Conservation (phyloP, 2,797 vertebrate species). For the Cyprinella venusta region DNA sequence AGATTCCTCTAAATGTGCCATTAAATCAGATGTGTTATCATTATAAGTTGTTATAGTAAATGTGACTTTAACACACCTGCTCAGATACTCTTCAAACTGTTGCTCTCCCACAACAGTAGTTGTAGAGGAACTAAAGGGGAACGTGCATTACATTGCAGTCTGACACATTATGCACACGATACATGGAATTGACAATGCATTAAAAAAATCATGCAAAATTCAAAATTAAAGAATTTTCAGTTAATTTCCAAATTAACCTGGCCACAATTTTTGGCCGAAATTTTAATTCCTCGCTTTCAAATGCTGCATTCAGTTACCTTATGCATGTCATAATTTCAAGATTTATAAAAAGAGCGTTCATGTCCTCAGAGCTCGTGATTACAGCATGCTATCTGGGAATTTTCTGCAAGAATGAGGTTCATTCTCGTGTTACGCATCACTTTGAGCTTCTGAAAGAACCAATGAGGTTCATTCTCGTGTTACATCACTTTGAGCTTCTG, state of each 20-base stretch:
- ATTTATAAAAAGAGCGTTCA: too few relatives aligned
- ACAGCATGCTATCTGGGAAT: not conserved
- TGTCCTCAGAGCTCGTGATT: not conserved
- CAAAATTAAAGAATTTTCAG: not conserved
- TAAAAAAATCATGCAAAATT: not conserved
- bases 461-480: too few relatives aligned
- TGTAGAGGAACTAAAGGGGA: not conserved
- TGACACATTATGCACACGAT: not conserved
- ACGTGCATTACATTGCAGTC: not conserved
- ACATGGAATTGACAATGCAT: not conserved
- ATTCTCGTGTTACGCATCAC: too few relatives aligned
- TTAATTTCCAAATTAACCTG: not conserved
- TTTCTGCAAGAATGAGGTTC: not conserved
- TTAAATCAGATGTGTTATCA: not conserved
- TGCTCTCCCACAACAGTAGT: not conserved
- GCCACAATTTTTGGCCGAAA: not conserved
- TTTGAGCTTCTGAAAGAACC: too few relatives aligned
- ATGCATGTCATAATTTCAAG: not conserved
- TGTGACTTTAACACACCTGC: not conserved
- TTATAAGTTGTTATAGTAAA: not conserved
- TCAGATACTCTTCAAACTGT: conserved; percentile 1
- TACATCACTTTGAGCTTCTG: too few relatives aligned
- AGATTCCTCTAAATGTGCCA: not conserved
- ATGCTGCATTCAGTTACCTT: not conserved
- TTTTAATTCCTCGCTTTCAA: not conserved